A percentile compares a stretch with the other conserved stretches of the same genome.
Evolutionary conservation across 2,113 vertebrate genomes (phyloP).

Genomic region (Eonycteris spelaea): DNA sequence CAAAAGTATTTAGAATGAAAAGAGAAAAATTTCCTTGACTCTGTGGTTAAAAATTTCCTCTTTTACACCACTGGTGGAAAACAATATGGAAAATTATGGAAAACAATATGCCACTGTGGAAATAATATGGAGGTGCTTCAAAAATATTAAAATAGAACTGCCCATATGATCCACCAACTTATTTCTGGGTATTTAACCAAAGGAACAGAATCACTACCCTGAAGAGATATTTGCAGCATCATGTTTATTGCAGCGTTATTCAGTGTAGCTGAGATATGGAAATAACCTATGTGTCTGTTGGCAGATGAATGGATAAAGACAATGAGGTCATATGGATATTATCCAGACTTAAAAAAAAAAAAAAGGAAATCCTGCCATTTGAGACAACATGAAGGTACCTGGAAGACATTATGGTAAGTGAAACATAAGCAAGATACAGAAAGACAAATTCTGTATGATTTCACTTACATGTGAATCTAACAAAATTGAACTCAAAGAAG

Average conservation of each 20-base stretch:
- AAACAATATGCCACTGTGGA: not conserved
- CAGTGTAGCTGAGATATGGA: not conserved
- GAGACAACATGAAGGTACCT: not conserved
- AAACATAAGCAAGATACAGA: not conserved
- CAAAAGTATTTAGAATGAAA: not conserved
- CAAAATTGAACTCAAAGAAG: not conserved
- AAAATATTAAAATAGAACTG: not conserved
- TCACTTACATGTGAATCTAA: not conserved
- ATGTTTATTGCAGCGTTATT: not conserved
- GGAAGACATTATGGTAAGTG: not conserved
- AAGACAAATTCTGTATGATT: not conserved
- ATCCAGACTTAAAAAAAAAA: not conserved
- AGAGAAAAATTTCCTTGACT: not conserved
- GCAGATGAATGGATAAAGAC: not conserved
- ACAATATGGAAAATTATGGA: too few relatives aligned
- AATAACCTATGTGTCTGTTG: not conserved
- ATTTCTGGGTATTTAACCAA: not conserved
- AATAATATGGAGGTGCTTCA: not conserved
- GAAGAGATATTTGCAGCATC: not conserved
- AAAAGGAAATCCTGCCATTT: not conserved
- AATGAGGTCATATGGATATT: not conserved
- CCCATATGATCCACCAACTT: not conserved
- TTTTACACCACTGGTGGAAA: not conserved
- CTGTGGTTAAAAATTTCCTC: not conserved
- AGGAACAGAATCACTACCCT: not conserved